phyloP scores from a whole-genome alignment of 2,797 vertebrate species.

The Xiphorhynchus erythropygius region DNA sequence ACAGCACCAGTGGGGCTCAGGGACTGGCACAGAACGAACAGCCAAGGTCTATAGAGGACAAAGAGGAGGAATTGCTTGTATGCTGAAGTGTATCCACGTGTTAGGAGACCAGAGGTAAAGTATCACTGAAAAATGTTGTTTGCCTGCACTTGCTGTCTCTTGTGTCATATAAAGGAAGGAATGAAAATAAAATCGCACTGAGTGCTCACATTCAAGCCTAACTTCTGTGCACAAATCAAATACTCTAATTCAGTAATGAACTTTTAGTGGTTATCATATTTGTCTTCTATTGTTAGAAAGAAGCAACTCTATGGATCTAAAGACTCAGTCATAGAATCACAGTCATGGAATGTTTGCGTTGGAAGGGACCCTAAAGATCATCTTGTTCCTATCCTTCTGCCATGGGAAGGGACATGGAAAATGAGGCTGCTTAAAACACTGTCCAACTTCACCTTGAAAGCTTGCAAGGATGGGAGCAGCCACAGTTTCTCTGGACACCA shows the following conservation, averaged over 20 bases:
- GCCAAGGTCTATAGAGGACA: background rate
- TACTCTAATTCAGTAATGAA: background rate
- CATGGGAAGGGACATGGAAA: background rate
- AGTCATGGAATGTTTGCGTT: background rate
- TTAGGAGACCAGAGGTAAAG: background rate
- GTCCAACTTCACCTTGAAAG: background rate
- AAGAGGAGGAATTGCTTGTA: background rate
- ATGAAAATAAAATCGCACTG: background rate
- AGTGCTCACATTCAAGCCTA: background rate
- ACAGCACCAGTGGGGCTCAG: background rate
- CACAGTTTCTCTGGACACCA: background rate
- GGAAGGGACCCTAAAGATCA: background rate
- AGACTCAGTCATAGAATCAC: background rate
- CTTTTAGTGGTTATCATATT: background rate
- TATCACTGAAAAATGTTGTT: background rate
- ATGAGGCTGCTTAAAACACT: background rate
- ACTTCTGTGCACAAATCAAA: background rate
- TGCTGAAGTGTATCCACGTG: rapidly evolving
- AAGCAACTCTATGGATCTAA: background rate
- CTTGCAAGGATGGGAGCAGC: rapidly evolving
- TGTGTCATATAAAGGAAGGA: background rate
- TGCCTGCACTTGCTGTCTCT: background rate
- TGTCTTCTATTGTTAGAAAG: background rate
- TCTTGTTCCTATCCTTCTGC: background rate
- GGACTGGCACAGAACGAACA: background rate